These are phyloP conservation scores for Bombus consobrinus DNA, from an alignment of 1,140 invertebrate species.

Conservation along the genomic window DNA sequence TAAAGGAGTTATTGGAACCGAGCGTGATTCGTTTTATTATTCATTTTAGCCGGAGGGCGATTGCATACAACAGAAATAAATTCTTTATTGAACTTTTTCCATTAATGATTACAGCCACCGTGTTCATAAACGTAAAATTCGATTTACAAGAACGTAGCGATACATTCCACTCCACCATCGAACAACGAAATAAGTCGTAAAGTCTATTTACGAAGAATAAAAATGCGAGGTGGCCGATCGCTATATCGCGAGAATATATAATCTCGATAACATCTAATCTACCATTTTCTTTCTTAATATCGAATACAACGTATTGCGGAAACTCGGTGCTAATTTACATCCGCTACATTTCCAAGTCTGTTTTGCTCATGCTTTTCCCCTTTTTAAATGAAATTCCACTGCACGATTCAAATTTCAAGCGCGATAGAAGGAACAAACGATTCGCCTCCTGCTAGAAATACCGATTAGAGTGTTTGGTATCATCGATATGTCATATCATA, in stretches of 20 bases:
- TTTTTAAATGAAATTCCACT: too few relatives aligned
- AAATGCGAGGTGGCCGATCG: background rate
- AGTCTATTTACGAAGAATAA: background rate
- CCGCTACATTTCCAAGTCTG: background rate
- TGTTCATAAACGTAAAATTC: background rate
- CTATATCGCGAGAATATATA: background rate
- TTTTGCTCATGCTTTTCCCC: too few relatives aligned
- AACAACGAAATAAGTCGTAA: background rate
- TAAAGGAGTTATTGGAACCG: background rate
- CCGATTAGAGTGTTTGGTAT: too few relatives aligned
- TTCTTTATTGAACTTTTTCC: slow-evolving; percentile 28
- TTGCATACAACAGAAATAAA: slow-evolving; percentile 35
- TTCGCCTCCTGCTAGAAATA: too few relatives aligned
- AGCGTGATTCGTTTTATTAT: background rate
- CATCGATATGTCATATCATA: too few relatives aligned
- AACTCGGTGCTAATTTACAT: background rate
- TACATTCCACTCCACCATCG: background rate
- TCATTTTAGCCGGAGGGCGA: background rate
- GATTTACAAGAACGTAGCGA: background rate
- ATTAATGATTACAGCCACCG: slow-evolving; percentile 2
- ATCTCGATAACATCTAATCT: background rate
- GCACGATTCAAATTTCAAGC: too few relatives aligned
- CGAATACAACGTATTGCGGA: background rate
- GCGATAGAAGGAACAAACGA: too few relatives aligned
- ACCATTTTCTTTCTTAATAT: slow-evolving; percentile 20